Evolutionary conservation across 2,797 vertebrate species (phyloP).

Genomic region (Danio jaintianensis): DNA sequence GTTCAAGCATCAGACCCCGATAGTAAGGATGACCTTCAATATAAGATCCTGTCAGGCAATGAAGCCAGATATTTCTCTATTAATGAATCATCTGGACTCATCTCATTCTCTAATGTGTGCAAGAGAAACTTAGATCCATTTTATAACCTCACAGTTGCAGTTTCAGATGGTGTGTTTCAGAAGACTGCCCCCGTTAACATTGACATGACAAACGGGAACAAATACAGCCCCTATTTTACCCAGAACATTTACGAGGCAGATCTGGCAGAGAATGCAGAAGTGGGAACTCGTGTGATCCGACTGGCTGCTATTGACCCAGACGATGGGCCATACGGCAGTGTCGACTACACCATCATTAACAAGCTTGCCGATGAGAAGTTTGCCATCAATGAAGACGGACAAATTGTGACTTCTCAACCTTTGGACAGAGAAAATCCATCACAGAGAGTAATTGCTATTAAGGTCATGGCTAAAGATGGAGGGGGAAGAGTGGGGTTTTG

Average conservation of each 20-base stretch:
- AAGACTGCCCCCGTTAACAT: constrained; percentile 93
- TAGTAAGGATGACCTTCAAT: constrained; percentile 84
- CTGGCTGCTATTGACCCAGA: constrained; percentile 91
- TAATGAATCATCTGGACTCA: constrained; percentile 91
- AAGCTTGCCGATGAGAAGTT: constrained; percentile 94
- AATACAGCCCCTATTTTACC: constrained; percentile 88
- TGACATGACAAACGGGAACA: constrained; percentile 92
- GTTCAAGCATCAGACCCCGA: constrained; percentile 96
- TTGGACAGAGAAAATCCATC: constrained; percentile 93
- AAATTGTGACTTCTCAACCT: constrained; percentile 88
- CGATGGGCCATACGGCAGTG: constrained; percentile 89
- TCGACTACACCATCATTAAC: constrained; percentile 98
- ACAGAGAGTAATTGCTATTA: constrained; percentile 93
- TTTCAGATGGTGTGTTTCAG: constrained; percentile 94
- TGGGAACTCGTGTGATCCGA: constrained; percentile 93
- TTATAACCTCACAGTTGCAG: constrained; percentile 91
- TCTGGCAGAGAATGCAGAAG: constrained; percentile 91
- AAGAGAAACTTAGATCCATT: constrained; percentile 87
- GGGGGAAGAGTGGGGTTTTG: constrained; percentile 96
- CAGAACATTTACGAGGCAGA: constrained; percentile 92
- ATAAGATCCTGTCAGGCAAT: constrained; percentile 94
- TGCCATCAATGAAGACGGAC: constrained; percentile 84
- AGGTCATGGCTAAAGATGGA: constrained; percentile 96
- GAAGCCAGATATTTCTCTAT: constrained; percentile 92
- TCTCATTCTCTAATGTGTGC: constrained; percentile 93